Base-by-base conservation (phyloP, 2,113 vertebrate genomes). In the Cebidichthys violaceus region DNA sequence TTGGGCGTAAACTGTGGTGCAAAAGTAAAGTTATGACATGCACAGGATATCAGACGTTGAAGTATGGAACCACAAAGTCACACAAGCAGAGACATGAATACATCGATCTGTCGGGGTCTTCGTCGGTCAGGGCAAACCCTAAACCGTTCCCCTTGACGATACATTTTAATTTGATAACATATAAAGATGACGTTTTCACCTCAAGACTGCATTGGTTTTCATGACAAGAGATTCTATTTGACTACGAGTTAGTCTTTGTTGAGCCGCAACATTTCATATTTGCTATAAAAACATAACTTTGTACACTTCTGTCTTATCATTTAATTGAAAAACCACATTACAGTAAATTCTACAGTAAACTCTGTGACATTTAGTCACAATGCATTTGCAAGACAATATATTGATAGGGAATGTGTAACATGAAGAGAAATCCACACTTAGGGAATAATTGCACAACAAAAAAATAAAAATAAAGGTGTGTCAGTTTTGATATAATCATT, bases 241-340 rank as follows among this genome's bases (percentile, higher is more conserved):
- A 20, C 0, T 27, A 17, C 62, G 7, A 45, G 2, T 77, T 31
- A 17, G 50, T 72, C 43, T 74, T 13, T 55, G 47, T 24, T 11
- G 0, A 37, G 29, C 27, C 54, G 33, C 33, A 77, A 20, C 9
- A 61, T 75, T 70, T 57, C 18, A 39, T 24, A 27, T 66, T 47
- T 39, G 20, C 35, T 64, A 65, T 20, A 71, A 57, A 67, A 55
- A 86, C 18, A 55, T 15, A 73, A 62, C 29, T 59, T 1, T 29
- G 45, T 64, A 54, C 43, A 67, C 22, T 66, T 70, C 3, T 73
- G 6, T 89, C 39, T 57, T 62, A 71, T 61, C 39, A 20, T 91
- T 91, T 86, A 87, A 82, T 91, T 85, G 73, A 39, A 79, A 90
- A 91, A 84, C 54, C 54, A 76, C 57, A 80, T 52, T 60, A 81